A percentile compares a stretch with the other conserved stretches of the same genome.
Conservation (phyloP, 64 coral and sea anemone species). For the Porites lutea region DNA sequence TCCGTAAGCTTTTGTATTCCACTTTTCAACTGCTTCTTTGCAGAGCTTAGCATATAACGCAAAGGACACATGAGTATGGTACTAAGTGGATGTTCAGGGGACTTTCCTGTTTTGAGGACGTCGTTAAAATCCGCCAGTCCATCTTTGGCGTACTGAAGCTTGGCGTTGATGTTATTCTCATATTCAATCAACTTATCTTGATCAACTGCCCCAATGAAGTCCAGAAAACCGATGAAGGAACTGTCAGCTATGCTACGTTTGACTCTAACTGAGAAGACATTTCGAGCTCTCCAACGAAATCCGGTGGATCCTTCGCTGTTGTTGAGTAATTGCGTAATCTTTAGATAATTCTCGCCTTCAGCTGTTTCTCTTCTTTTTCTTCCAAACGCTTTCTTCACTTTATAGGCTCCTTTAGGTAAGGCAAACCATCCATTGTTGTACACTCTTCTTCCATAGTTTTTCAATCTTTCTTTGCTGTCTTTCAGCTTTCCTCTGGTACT, state of each 20-base stretch:
- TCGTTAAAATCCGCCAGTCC: constrained; percentile 65
- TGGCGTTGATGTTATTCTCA: constrained; percentile 52
- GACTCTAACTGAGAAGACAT: constrained; percentile 8
- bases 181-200: constrained; percentile 19
- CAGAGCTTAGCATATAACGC: constrained; percentile 39
- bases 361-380: background rate
- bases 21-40: constrained; percentile 36
- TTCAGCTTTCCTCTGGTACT: constrained; percentile 26
- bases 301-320: background rate
- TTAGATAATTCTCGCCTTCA: background rate
- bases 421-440: constrained; percentile 79
- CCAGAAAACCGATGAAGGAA: constrained; percentile 77
- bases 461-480: constrained; percentile 20
- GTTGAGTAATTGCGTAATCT: background rate
- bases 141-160: constrained; percentile 52
- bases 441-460: constrained; percentile 45
- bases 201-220: constrained; percentile 79
- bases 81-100: constrained; percentile 70
- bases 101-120: constrained; percentile 59
- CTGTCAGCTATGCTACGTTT: constrained; percentile 48
- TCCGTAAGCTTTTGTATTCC: constrained; percentile 18
- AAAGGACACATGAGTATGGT: constrained; percentile 72
- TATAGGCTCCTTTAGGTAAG: constrained; percentile 54
- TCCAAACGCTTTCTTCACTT: background rate
- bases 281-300: background rate